Conservation (phyloP, 2,797 vertebrate species). For the Takifugu ocellatus region DNA sequence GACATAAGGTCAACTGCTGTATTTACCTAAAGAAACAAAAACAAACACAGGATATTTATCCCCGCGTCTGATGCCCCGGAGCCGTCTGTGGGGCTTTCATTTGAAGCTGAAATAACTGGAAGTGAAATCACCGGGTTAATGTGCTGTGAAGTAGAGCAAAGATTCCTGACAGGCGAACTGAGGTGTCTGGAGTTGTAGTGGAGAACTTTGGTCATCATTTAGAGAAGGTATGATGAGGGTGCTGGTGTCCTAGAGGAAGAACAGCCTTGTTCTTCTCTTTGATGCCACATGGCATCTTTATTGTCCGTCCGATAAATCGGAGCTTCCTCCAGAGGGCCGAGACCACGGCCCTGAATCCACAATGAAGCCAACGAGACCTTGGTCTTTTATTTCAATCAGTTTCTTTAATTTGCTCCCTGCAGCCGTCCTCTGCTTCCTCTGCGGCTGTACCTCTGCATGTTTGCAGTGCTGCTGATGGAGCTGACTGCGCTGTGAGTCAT, state of each 20-base stretch:
- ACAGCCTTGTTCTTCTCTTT: background rate
- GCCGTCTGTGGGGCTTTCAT: slow-evolving; percentile 1
- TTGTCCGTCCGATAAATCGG: background rate
- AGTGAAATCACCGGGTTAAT: slow-evolving; percentile 18
- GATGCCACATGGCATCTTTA: background rate
- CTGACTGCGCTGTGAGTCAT: slow-evolving; percentile 56
- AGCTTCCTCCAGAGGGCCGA: too few relatives aligned
- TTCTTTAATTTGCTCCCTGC: slow-evolving; percentile 13
- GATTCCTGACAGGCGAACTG: slow-evolving; percentile 6
- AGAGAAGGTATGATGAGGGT: background rate
- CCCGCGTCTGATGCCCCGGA: background rate
- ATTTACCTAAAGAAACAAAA: background rate
- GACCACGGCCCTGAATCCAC: too few relatives aligned
- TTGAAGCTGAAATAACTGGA: slow-evolving; percentile 37
- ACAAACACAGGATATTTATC: too few relatives aligned
- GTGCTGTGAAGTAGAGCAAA: slow-evolving; percentile 25
- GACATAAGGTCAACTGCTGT: slow-evolving; percentile 7
- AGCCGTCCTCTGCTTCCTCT: slow-evolving; percentile 10
- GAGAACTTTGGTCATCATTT: slow-evolving; percentile 1
- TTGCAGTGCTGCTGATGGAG: slow-evolving; percentile 26
- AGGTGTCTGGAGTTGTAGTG: slow-evolving; percentile 7
- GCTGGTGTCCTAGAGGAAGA: background rate
- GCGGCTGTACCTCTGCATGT: slow-evolving; percentile 11
- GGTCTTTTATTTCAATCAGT: background rate
- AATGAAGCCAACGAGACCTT: too few relatives aligned